A percentile compares a stretch with the other conserved stretches of the same genome.
Evolutionary conservation across 2,797 vertebrate genomes (phyloP).

Genomic region (Scarus forsteni): DNA sequence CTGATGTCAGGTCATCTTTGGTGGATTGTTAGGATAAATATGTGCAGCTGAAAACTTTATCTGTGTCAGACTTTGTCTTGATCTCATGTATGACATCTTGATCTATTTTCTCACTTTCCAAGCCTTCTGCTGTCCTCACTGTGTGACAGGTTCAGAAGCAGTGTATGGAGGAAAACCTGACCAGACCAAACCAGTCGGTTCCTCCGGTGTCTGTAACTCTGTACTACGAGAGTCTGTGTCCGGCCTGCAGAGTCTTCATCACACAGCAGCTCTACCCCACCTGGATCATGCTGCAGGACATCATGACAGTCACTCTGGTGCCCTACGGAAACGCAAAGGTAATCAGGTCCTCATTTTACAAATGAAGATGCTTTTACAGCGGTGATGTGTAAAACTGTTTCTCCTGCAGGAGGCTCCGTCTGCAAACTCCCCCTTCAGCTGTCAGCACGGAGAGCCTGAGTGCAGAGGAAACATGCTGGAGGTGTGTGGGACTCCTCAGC

Average conservation of each 20-base stretch:
- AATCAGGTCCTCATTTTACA: not conserved
- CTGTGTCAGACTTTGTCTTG: no score
- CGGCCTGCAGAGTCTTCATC: constrained; percentile 85
- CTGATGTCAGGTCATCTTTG: no score
- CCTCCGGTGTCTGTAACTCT: constrained; percentile 84
- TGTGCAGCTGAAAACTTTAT: no score
- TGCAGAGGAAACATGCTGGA: constrained; percentile 89
- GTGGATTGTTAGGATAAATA: no score
- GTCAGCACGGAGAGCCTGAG: constrained; percentile 89
- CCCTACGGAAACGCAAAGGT: constrained; percentile 91
- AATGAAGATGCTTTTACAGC: not conserved
- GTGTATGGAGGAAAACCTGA: constrained; percentile 80
- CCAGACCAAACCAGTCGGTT: constrained; percentile 18
- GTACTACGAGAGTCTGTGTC: constrained; percentile 91
- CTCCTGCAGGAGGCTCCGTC: constrained; percentile 73
- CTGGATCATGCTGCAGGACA: constrained; percentile 87
- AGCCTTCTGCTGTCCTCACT: not conserved
- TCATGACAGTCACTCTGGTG: constrained; percentile 88
- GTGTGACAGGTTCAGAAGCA: constrained; percentile 80
- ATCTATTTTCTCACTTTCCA: not conserved
- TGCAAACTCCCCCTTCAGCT: constrained; percentile 81
- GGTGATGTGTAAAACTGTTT: not conserved
- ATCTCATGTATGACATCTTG: no score
- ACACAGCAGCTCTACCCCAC: constrained; percentile 86
- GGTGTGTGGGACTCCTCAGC: constrained; percentile 73